Conservation (phyloP, 2,888 invertebrate genomes). For the Heliconius ismenius region DNA sequence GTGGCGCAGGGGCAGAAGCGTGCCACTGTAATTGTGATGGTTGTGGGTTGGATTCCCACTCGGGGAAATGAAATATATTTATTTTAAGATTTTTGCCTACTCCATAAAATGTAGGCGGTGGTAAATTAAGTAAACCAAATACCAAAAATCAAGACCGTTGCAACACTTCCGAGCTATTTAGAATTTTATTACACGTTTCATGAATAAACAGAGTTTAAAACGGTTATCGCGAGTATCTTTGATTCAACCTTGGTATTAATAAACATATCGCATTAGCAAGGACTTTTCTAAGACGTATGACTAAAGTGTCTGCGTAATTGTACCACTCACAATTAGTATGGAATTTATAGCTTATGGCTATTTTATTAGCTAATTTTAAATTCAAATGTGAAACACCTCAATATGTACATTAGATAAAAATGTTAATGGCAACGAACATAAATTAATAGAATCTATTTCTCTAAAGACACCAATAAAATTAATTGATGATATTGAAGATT, state of each 20-base stretch:
- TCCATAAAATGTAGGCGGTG: not conserved
- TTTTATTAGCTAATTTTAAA: conserved; percentile 15
- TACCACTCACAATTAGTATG: not conserved
- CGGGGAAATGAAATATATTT: no score
- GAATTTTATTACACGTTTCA: conserved; percentile 2
- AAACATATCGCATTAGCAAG: conserved; percentile 15
- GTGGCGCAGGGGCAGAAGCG: no score
- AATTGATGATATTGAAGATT: conserved; percentile 52
- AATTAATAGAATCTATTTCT: conserved; percentile 15
- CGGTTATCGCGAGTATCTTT: conserved; percentile 6
- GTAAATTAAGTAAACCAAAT: not conserved
- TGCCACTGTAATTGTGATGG: no score
- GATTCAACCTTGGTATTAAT: conserved; percentile 13
- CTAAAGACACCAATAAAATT: conserved; percentile 32
- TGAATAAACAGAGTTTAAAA: conserved; percentile 7
- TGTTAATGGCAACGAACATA: conserved; percentile 6
- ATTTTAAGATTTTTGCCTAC: not conserved
- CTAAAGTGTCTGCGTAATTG: conserved; percentile 6
- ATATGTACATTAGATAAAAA: conserved; percentile 25
- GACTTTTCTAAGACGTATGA: conserved; percentile 15
- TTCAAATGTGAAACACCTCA: conserved; percentile 1
- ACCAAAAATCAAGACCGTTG: not conserved
- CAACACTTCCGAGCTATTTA: not conserved
- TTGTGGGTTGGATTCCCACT: no score
- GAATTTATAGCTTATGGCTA: conserved; percentile 18